Percentiles rank a stretch among this genome's conserved stretches.
phyloP scores from a whole-genome alignment of 1,140 invertebrate species.

The Cydia fagiglandana region DNA sequence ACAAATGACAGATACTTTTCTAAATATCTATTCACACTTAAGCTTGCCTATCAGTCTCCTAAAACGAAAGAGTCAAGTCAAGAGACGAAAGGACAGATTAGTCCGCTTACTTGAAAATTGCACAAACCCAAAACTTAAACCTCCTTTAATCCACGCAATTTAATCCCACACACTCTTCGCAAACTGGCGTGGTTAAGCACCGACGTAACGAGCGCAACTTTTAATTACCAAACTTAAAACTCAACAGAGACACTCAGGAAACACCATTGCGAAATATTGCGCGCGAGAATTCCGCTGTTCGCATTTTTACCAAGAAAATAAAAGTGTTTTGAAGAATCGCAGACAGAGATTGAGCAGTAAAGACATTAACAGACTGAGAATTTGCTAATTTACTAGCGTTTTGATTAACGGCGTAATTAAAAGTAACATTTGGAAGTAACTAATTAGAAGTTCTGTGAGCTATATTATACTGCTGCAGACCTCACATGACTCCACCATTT shows the following conservation, averaged over 20 bases:
- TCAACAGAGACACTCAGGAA: slow-evolving; percentile 42
- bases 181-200: slow-evolving; percentile 44
- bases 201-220: slow-evolving; percentile 55
- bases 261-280: slow-evolving; percentile 39
- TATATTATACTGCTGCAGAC: too few species aligned
- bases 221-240: slow-evolving; percentile 63
- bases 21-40: too few species aligned
- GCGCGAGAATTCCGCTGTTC: slow-evolving; percentile 34
- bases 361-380: too few species aligned
- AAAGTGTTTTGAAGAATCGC: slow-evolving; percentile 18
- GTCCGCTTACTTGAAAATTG: not conserved
- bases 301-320: slow-evolving; percentile 33
- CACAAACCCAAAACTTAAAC: not conserved
- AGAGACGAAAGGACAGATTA: too few species aligned
- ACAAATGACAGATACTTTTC: too few species aligned
- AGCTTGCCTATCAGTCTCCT: too few species aligned
- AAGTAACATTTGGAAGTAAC: too few species aligned
- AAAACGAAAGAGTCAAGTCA: too few species aligned
- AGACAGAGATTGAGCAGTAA: not conserved
- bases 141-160: not conserved
- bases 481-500: too few species aligned
- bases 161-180: slow-evolving; percentile 31
- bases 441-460: too few species aligned
- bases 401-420: too few species aligned
- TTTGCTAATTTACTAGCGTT: too few species aligned